Evolutionary conservation across 1,140 invertebrate species (phyloP), one percentile per base, ranked within the genome.

Genomic region (Drosophila kanapiae): DNA sequence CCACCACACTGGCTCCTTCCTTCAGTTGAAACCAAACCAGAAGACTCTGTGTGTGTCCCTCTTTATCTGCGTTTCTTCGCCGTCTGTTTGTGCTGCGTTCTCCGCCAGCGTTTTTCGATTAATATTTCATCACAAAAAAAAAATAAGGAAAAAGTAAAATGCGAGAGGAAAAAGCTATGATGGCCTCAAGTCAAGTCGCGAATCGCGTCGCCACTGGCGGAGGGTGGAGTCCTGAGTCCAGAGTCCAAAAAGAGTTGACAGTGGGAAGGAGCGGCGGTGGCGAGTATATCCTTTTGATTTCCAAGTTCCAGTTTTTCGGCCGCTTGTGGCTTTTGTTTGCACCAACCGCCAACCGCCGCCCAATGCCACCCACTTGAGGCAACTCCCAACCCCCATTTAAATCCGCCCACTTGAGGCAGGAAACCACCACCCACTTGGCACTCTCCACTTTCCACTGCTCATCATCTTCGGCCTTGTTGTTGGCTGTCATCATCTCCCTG

Each of bases 401-500:
- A 38, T 56, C 29, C 29, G 18, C 27, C 37, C 58, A 45, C 33
- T 65, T 35, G 10, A 43, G 10, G 16, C 56, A 7, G 37, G 3
- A 23, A 27, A 16, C 60, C 60, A 33, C 57, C 35, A 31, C 40
- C 45, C 43, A 18, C n/a, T 33, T 1, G 42, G 11, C 2, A 8
- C 38, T 31, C 35, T 23, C 14, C n/a, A 37, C 16, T 3, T 6
- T 0, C 16, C 47, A 18, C 33, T 23, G 33, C 51, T 64, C 57
- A 40, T 58, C 57, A 42, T 70, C 57, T 64, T 62, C 37, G 54
- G 56, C 48, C 47, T 67, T 57, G 58, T 82, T 82, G 82, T 83
- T 83, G 77, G 70, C 85, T 90, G 82, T 90, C 85, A 38, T 56
- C 53, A 82, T 91, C 85, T 91, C 86, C 85, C 86, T 86, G 81